A percentile compares a stretch with the other conserved stretches of the same genome.
These are phyloP conservation scores for Vireo griseus DNA, from an alignment of 2,797 vertebrate species.

Conservation along the genomic window DNA sequence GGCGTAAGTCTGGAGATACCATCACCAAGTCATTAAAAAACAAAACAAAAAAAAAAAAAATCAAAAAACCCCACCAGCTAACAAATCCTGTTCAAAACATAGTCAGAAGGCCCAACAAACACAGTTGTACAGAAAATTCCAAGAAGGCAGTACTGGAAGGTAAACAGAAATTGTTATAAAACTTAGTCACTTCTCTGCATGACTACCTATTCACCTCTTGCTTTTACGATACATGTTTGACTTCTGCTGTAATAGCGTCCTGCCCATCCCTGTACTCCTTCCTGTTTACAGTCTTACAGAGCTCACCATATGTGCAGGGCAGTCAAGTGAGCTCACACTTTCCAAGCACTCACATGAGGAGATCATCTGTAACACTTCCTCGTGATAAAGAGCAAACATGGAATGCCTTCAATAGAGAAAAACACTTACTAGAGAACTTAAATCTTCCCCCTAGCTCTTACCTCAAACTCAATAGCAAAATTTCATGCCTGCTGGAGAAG, in stretches of 20 bases:
- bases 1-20: not conserved
- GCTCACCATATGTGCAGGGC: not conserved
- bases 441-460: not conserved
- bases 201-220: not conserved
- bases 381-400: rapidly evolving
- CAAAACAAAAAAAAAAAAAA: not conserved
- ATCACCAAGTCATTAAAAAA: not conserved
- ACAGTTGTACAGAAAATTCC: not conserved
- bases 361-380: not conserved
- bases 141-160: not conserved
- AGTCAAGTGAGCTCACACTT: not conserved
- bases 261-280: not conserved
- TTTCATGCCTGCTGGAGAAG: not conserved
- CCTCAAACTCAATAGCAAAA: not conserved
- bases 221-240: not conserved
- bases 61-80: rapidly evolving
- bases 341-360: not conserved
- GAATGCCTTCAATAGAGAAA: not conserved
- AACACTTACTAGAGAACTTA: not conserved
- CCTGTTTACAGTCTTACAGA: not conserved
- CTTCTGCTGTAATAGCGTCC: not conserved
- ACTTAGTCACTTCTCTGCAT: not conserved
- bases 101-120: not conserved
- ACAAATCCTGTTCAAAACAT: not conserved
- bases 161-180: not conserved